These are phyloP conservation scores for Trinectes maculatus DNA, from an alignment of 2,113 vertebrate genomes.

Conservation along the genomic window DNA sequence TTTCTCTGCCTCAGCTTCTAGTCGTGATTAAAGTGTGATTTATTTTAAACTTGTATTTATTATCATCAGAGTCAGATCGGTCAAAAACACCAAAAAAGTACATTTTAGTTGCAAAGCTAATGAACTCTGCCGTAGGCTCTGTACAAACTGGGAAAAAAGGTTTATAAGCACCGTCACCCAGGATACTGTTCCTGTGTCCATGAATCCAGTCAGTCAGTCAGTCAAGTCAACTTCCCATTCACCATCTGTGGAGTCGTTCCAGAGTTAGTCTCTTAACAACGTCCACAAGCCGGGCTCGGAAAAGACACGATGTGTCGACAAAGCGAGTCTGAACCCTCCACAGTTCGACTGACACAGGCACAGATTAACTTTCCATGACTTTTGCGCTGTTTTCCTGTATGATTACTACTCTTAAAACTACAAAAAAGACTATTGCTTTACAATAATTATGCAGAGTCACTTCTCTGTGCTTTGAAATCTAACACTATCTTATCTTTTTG, in stretches of 20 bases:
- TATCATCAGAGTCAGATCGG: not conserved
- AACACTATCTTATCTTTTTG: slow-evolving; percentile 9
- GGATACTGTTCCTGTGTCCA: slow-evolving; percentile 42
- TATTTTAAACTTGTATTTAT: slow-evolving; percentile 1
- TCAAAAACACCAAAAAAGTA: too few species aligned
- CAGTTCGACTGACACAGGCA: slow-evolving; percentile 7
- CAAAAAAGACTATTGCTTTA: too few species aligned
- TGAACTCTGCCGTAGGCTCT: slow-evolving; percentile 12
- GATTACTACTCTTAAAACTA: not conserved
- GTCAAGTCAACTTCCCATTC: slow-evolving; percentile 52
- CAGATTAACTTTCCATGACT: not conserved
- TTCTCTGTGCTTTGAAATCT: not conserved
- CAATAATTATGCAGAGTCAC: too few species aligned
- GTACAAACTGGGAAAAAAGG: slow-evolving; percentile 26
- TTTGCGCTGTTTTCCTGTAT: slow-evolving; percentile 6
- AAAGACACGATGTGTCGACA: slow-evolving; percentile 31
- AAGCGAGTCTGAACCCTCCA: slow-evolving; percentile 14
- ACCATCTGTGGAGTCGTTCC: slow-evolving; percentile 39
- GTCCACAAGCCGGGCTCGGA: slow-evolving; percentile 31
- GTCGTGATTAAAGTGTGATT: too few species aligned
- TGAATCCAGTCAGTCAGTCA: slow-evolving; percentile 53
- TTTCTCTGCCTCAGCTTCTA: too few species aligned
- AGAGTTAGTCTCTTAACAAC: slow-evolving; percentile 40
- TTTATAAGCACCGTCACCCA: slow-evolving; percentile 29
- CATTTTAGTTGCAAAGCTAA: not conserved